Evolutionary conservation across 2,888 invertebrate genomes (phyloP).

Genomic region (Ellobium chinense): DNA sequence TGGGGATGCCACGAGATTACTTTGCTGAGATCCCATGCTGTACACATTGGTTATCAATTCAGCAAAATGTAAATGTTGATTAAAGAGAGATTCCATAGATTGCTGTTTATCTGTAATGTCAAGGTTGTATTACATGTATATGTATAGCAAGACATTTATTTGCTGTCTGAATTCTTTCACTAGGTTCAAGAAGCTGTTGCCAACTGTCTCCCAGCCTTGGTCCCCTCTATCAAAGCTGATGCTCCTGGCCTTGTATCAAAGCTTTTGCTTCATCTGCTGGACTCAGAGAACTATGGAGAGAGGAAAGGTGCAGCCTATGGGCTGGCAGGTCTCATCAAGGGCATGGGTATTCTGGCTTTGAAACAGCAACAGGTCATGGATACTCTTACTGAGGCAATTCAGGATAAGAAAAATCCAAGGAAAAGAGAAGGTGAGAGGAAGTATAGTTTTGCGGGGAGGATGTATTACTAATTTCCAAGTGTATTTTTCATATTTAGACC

Average conservation of each 20-base stretch:
- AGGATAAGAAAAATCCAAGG: constrained; percentile 97
- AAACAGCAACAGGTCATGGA: constrained; percentile 98
- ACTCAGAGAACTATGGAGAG: constrained; percentile 77
- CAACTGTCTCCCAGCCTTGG: constrained; percentile 95
- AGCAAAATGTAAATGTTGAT: no score
- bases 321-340: constrained; percentile 95
- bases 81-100: no score
- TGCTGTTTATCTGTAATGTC: no score
- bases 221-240: constrained; percentile 94
- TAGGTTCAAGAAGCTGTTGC: constrained; percentile 98
- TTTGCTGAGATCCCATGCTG: no score
- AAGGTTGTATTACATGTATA: no score
- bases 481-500: no score
- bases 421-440: constrained; percentile 89
- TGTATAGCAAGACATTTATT: no score
- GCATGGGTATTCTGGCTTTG: constrained; percentile 95
- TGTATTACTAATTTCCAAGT: no score
- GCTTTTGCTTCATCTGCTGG: constrained; percentile 81
- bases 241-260: constrained; percentile 92
- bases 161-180: no score
- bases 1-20: no score
- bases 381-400: constrained; percentile 93
- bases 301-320: constrained; percentile 95
- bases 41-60: no score
- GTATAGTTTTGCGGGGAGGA: no score